These are phyloP conservation scores for Bettongia penicillata DNA, from an alignment of 2,113 vertebrate genomes.

Conservation along the genomic window DNA sequence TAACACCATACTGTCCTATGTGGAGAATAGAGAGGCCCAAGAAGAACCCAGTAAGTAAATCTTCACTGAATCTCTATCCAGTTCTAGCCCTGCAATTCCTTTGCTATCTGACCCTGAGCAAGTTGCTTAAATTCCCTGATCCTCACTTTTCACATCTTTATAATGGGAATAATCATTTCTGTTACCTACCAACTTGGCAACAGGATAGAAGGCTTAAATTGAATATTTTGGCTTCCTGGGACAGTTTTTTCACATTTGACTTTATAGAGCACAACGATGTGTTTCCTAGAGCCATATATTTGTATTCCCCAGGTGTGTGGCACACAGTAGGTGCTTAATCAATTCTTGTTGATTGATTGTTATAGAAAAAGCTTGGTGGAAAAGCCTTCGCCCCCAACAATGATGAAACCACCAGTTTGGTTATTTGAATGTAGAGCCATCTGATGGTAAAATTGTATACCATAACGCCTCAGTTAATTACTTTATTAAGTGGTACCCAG, in stretches of 20 bases:
- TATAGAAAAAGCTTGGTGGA: no score
- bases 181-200: not conserved
- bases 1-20: not conserved
- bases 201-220: no score
- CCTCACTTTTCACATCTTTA: not conserved
- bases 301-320: no score
- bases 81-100: not conserved
- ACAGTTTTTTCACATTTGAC: no score
- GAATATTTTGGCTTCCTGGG: no score
- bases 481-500: not conserved
- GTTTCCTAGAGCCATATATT: no score
- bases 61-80: not conserved
- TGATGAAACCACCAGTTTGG: no score
- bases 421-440: no score
- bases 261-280: no score
- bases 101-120: conserved; percentile 4
- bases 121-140: not conserved
- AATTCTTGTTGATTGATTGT: no score
- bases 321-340: no score
- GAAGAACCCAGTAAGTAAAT: conserved; percentile 1
- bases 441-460: not conserved
- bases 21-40: not conserved
- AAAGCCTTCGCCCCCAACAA: no score
- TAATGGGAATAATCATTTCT: not conserved
- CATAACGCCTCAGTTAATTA: not conserved